A percentile compares a stretch with the other conserved stretches of the same genome.
phyloP scores from a whole-genome alignment of 2,113 vertebrate species.

The Prochilodus magdalenae region DNA sequence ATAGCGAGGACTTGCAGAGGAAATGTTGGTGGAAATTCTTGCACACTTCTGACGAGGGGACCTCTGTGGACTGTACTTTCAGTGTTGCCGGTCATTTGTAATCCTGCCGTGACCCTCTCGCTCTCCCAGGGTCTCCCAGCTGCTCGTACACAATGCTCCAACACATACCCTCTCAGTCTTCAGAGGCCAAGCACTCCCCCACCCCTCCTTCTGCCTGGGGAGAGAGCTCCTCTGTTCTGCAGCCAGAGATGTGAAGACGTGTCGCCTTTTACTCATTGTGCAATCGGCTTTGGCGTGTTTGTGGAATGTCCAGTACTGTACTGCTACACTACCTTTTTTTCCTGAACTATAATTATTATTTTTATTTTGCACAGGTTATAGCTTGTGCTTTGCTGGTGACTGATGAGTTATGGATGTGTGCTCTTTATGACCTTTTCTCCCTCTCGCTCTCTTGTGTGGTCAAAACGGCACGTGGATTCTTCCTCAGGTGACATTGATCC shows the following conservation, averaged over 20 bases:
- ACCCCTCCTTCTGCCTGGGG: conserved; percentile 20
- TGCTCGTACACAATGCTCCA: conserved; percentile 38
- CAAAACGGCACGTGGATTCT: background rate
- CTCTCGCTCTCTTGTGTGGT: background rate
- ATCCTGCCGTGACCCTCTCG: conserved; percentile 16
- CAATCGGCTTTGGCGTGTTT: conserved; percentile 58
- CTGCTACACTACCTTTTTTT: conserved; percentile 38
- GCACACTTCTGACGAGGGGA: conserved; percentile 36
- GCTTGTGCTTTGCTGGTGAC: conserved; percentile 24
- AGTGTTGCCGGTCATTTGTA: conserved; percentile 45
- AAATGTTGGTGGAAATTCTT: conserved; percentile 10
- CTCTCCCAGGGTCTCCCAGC: conserved; percentile 30
- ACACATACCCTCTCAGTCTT: conserved; percentile 26
- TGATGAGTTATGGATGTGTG: background rate
- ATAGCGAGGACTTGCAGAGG: conserved; percentile 1
- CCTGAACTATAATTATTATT: conserved; percentile 3
- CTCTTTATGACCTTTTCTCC: background rate
- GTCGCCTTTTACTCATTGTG: conserved; percentile 57
- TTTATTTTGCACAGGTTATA: conserved; percentile 17
- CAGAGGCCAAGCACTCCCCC: conserved; percentile 54
- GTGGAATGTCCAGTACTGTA: conserved; percentile 56
- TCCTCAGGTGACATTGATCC: conserved; percentile 43
- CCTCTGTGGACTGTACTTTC: conserved; percentile 25
- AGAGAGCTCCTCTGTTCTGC: conserved; percentile 32
- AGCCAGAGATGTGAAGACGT: conserved; percentile 45